Percentiles rank a stretch among this genome's conserved stretches.
Evolutionary conservation across 2,797 vertebrate species (phyloP).

Genomic region (Gymnoscopelus braueri): DNA sequence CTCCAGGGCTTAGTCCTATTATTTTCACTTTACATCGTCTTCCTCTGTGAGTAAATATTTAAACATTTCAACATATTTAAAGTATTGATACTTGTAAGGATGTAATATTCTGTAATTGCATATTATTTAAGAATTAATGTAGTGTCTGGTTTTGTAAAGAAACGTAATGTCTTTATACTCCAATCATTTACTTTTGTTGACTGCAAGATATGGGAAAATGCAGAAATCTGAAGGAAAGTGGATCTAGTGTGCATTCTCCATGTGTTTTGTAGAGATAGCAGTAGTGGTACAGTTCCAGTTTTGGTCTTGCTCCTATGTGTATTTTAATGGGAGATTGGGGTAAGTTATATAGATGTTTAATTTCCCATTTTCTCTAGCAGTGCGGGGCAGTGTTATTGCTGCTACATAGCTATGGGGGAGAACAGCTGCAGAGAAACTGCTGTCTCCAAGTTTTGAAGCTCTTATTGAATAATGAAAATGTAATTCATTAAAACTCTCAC

Average conservation of each 20-base stretch:
- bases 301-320: not conserved
- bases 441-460: conserved; percentile 1
- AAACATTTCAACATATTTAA: conserved; percentile 66
- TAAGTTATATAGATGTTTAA: not conserved
- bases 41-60: conserved; percentile 64
- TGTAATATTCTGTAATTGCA: conserved; percentile 44
- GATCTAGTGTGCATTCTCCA: not conserved
- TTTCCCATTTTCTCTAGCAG: not conserved
- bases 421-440: not conserved
- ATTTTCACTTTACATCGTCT: conserved; percentile 39
- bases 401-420: conserved; percentile 18
- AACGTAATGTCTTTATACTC: conserved; percentile 25
- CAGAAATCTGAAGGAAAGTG: conserved; percentile 10
- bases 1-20: conserved; percentile 15
- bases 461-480: conserved; percentile 52
- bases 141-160: conserved; percentile 22
- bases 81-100: conserved; percentile 29
- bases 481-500: conserved; percentile 34
- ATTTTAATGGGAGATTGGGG: not conserved
- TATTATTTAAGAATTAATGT: conserved; percentile 63
- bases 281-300: not conserved
- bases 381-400: conserved; percentile 20
- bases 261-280: not conserved
- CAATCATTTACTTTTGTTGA: not conserved
- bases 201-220: too few species aligned